Conservation (phyloP, 1,140 invertebrate genomes). For the Procambarus virginalis region DNA sequence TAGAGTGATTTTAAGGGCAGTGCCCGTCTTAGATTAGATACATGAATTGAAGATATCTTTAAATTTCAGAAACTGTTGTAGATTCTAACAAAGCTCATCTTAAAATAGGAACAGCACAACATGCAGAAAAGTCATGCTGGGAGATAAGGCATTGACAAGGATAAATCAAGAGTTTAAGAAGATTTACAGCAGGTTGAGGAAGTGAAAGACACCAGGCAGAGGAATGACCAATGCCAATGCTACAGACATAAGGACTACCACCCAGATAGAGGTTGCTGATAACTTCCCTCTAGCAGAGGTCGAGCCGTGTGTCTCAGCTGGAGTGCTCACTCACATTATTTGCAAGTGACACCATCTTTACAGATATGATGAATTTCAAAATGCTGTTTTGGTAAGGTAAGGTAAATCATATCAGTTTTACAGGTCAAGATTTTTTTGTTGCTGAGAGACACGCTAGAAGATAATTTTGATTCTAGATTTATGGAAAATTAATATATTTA, state of each 20-base stretch:
- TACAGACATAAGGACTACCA: slow-evolving; percentile 42
- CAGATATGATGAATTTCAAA: neutral
- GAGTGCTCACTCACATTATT: neutral
- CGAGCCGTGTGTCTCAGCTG: slow-evolving; percentile 42
- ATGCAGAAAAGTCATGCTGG: slow-evolving; percentile 51
- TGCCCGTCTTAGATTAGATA: slow-evolving; percentile 15
- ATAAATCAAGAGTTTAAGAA: neutral
- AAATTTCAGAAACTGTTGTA: slow-evolving; percentile 3
- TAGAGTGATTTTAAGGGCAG: slow-evolving; percentile 22
- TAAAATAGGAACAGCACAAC: slow-evolving; percentile 32
- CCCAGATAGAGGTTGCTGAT: slow-evolving; percentile 48
- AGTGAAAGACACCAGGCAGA: slow-evolving; percentile 51
- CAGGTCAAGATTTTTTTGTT: neutral
- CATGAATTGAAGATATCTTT: slow-evolving; percentile 18
- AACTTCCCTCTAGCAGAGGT: slow-evolving; percentile 17
- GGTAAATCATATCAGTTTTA: neutral
- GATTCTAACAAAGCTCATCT: slow-evolving; percentile 33
- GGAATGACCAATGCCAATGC: slow-evolving; percentile 66
- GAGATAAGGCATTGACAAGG: slow-evolving; percentile 10
- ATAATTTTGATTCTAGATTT: slow-evolving; percentile 15
- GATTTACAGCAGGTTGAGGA: slow-evolving; percentile 23
- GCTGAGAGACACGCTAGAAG: slow-evolving; percentile 42
- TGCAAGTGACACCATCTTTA: neutral
- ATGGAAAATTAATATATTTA: slow-evolving; percentile 21
- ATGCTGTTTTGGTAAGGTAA: neutral